Evolutionary conservation across 2,113 vertebrate species (phyloP), one percentile per base, ranked within the genome.

Genomic region (Chitala chitala): DNA sequence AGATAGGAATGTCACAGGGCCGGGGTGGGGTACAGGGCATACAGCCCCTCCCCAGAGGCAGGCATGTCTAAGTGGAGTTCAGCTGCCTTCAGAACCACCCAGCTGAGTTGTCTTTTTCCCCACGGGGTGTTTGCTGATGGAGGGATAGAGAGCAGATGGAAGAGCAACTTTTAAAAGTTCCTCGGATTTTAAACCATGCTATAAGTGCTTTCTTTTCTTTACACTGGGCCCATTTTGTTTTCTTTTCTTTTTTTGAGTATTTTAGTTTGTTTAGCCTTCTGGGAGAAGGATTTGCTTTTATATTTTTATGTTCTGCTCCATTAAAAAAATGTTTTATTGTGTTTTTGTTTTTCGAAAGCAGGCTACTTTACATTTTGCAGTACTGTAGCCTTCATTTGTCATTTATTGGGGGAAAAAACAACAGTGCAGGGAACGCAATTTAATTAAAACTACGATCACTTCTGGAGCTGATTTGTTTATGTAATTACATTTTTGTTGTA

Each of bases 101-200:
- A 24, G 31, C n/a, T 46, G 44, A 44, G 20, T 46, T 44, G 22
- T 48, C 46, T 44, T 46, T n/a, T 66, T 66, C 20, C 26, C 44
- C 44, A 46, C 22, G 44, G 44, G 40, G 33, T n/a, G 44, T 36
- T 22, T 9, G 9, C 20, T 63, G 36, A 36, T 46, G 64, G 40
- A 29, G 42, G 64, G 64, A 17, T 68, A 46, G 36, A 66, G 64
- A 44, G 38, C 38, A 9, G 6, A 10, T 36, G 22, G 36, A 15
- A 42, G 22, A 68, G 15, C 38, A 20, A 48, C 64, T 68, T 65
- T 38, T 68, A 48, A 68, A 66, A 68, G 64, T 68, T 68, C 46
- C 64, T 46, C 8, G 26, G 46, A 48, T 46, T 40, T 66, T n/a
- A 66, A 44, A 66, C 3, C 22, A 22, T 48, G 64, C 64, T 26